These are phyloP conservation scores for Lagenorhynchus albirostris DNA, from an alignment of 2,113 vertebrate genomes.

Conservation along the genomic window DNA sequence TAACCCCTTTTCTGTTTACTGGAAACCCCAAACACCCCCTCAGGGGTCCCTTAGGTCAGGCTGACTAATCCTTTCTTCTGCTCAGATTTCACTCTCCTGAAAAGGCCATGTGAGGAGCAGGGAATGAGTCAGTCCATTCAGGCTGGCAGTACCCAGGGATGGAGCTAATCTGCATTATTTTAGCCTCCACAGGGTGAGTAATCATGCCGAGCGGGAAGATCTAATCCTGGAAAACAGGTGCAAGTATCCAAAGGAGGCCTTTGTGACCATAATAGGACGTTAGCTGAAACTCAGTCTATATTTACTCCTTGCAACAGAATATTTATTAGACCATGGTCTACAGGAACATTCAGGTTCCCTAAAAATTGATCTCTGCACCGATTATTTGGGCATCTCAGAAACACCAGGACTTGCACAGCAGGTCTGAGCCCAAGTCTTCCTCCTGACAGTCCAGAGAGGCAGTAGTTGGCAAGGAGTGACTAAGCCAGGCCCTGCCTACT, in stretches of 20 bases:
- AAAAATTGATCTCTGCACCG: neutral
- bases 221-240: conserved; percentile 51
- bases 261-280: neutral
- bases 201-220: neutral
- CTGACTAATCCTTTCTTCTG: neutral
- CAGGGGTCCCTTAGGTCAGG: neutral
- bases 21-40: neutral
- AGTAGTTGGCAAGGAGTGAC: neutral
- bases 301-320: conserved; percentile 29
- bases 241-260: conserved; percentile 6
- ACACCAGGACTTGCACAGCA: neutral
- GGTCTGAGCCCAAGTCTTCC: neutral
- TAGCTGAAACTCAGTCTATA: conserved; percentile 12
- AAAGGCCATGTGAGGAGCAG: neutral
- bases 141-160: neutral
- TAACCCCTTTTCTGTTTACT: neutral
- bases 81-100: neutral
- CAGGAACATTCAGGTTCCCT: neutral
- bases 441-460: neutral
- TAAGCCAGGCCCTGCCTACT: neutral
- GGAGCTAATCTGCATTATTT: conserved; percentile 45
- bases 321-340: neutral
- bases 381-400: neutral
- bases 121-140: conserved; percentile 29
- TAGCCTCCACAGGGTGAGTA: conserved; percentile 47